Evolutionary conservation across 2,113 vertebrate species (phyloP).

Genomic region (Rhagologus leucostigma): DNA sequence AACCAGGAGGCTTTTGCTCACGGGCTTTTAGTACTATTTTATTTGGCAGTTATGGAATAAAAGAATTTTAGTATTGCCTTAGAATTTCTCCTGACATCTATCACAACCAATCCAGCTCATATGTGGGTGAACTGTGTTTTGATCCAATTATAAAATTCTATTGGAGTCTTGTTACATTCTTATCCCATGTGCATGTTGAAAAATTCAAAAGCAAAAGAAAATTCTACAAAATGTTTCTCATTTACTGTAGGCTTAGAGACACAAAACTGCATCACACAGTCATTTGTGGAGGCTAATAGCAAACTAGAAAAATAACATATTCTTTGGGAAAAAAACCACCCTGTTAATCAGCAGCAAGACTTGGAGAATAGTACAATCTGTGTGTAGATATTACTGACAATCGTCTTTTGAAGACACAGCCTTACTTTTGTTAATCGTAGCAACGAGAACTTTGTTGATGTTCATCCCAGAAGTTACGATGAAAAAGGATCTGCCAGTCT

Average conservation of each 20-base stretch:
- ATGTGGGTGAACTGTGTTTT: slow-evolving; percentile 63
- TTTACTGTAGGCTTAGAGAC: slow-evolving; percentile 41
- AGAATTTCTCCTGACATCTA: slow-evolving; percentile 63
- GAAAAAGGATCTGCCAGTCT: background rate
- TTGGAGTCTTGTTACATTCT: slow-evolving; percentile 52
- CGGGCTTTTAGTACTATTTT: slow-evolving; percentile 53
- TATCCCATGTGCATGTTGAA: slow-evolving; percentile 44
- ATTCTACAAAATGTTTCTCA: slow-evolving; percentile 41
- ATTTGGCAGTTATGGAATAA: slow-evolving; percentile 60
- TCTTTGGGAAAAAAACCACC: background rate
- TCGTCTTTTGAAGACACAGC: background rate
- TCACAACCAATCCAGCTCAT: slow-evolving; percentile 56
- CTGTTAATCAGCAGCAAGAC: background rate
- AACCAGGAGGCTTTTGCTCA: slow-evolving; percentile 51
- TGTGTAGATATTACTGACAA: background rate
- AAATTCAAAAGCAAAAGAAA: slow-evolving; percentile 45
- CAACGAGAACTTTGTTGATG: background rate
- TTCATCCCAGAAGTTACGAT: background rate
- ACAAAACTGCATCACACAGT: background rate
- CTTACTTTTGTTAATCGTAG: background rate
- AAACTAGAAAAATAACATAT: background rate
- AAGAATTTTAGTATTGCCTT: slow-evolving; percentile 51
- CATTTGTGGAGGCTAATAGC: slow-evolving; percentile 8
- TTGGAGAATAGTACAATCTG: background rate
- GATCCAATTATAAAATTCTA: slow-evolving; percentile 60